These are phyloP conservation scores for Cyphomyrus plagiostoma DNA, from an alignment of 2,113 vertebrate genomes.

Conservation along the genomic window DNA sequence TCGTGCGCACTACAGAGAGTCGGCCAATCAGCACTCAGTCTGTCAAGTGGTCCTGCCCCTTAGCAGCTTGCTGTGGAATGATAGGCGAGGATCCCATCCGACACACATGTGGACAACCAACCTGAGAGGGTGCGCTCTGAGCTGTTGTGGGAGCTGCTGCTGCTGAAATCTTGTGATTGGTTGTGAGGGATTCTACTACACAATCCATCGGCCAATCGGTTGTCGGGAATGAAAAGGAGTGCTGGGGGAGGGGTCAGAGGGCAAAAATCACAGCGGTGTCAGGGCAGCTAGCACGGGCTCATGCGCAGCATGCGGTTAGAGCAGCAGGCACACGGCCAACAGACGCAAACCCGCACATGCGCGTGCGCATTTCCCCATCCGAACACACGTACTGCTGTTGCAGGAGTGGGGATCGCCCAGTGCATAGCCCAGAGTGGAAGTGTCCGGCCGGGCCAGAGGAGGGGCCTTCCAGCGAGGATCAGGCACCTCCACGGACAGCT, in stretches of 20 bases:
- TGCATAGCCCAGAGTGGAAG: constrained; percentile 84
- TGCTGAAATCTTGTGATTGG: constrained; percentile 99
- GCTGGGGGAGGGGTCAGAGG: constrained; percentile 97
- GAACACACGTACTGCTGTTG: constrained; percentile 69
- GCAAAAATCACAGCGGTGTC: constrained; percentile 72
- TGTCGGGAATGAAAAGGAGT: constrained; percentile 99
- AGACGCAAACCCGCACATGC: background rate
- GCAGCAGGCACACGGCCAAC: constrained; percentile 51
- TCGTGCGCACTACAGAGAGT: too few species aligned
- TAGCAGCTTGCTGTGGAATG: background rate
- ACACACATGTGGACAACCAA: constrained; percentile 75
- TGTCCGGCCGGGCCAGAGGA: constrained; percentile 83
- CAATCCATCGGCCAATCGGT: constrained; percentile 99
- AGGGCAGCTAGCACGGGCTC: constrained; percentile 81
- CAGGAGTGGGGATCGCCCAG: constrained; percentile 83
- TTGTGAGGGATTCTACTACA: constrained; percentile 99
- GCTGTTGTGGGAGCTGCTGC: constrained; percentile 99
- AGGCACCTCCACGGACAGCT: constrained; percentile 84
- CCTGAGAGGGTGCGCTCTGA: constrained; percentile 99
- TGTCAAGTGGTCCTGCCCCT: constrained; percentile 22
- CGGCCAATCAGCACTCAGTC: constrained; percentile 25
- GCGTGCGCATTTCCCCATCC: background rate
- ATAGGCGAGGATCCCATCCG: background rate
- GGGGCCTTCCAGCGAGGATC: constrained; percentile 91
- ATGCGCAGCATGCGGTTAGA: constrained; percentile 92